Base-by-base conservation (phyloP, 1,140 invertebrate genomes). In the Cyrtorhinus lividipennis region DNA sequence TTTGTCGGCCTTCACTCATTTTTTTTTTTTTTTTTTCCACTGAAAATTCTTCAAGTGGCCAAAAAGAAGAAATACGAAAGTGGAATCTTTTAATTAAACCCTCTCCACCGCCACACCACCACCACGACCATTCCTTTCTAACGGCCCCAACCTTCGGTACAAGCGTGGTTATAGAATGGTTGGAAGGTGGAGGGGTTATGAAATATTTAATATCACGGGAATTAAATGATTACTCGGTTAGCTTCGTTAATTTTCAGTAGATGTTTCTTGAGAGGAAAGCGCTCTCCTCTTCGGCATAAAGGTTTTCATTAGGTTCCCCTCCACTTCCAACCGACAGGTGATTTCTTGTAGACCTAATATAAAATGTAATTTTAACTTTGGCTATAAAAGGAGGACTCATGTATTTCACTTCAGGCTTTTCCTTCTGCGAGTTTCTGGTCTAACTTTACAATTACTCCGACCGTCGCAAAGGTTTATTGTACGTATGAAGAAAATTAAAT, bases 361-460 rank as follows among this genome's bases (percentile, higher is more conserved):
- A 59, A 59, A 59, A 59, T 59, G 58, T 59, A 59, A 59, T 59
- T 59, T 59, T 59, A 59, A 59, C 58, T 59, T 59, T 59, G 58
- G 58, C 58, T 59, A 59, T 59, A 59, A 59, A 59, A 30, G 26
- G 25, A 2, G 25, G 58, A 30, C 27, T 30, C 58, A 59, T 59
- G 58, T 59, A 59, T 59, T 59, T 59, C 58, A 23, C 58, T 30
- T 30, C 58, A 59, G 58, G 24, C 56, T 26, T 25, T 25, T 15
- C 58, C 26, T 26, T 24, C 22, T 12, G 24, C 8, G 2, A 27
- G 56, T 12, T 25, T 59, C 58, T 59, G 25, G 58, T 59, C 58
- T 26, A 59, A 59, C 58, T 59, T 59, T 59, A 59, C 58, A 59
- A 59, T 59, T 59, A 59, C 58, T 59, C 27, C 24, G 38, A 59